Conservation (phyloP, 2,113 vertebrate genomes). For the Sula dactylatra region DNA sequence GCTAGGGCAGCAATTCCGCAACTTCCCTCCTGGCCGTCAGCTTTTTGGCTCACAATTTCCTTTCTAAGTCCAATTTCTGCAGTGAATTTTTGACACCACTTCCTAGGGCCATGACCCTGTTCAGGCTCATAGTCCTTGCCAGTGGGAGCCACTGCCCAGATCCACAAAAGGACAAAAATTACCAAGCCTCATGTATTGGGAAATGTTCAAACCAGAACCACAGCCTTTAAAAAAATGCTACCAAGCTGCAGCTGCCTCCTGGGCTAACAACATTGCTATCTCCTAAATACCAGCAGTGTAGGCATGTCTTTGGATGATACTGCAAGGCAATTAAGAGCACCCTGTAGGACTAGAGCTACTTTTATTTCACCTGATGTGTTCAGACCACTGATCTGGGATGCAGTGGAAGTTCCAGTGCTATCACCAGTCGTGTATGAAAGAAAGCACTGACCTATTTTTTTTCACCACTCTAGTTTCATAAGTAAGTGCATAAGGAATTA, state of each 20-base stretch:
- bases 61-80: background rate
- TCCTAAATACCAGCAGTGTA: background rate
- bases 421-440: background rate
- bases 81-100: background rate
- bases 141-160: background rate
- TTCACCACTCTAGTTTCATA: background rate
- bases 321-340: background rate
- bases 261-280: background rate
- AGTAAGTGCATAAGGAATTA: background rate
- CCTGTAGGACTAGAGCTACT: background rate
- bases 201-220: background rate
- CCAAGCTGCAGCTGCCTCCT: background rate
- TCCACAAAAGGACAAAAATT: background rate
- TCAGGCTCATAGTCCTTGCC: background rate
- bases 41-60: background rate
- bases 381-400: background rate
- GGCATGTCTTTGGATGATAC: background rate
- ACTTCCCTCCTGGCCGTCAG: background rate
- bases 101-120: accelerated
- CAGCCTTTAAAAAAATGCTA: background rate
- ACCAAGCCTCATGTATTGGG: background rate
- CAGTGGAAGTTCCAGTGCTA: background rate
- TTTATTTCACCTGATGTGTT: background rate
- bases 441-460: background rate
- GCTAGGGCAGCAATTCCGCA: background rate